Evolutionary conservation across 1,140 invertebrate genomes (phyloP).

Genomic region (Pectinophora gossypiella): DNA sequence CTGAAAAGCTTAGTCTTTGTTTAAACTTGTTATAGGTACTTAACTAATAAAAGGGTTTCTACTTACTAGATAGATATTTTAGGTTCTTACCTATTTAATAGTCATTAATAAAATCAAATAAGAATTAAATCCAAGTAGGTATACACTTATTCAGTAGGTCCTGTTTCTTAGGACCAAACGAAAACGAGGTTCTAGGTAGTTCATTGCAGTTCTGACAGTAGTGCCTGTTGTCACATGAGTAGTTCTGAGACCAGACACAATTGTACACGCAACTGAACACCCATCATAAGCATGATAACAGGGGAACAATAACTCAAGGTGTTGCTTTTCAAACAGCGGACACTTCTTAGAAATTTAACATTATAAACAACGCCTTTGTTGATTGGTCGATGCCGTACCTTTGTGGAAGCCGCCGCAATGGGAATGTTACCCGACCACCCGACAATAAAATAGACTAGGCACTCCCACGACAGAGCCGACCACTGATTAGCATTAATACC

Average conservation of each 20-base stretch:
- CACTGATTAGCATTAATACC: not conserved
- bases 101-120: too few relatives aligned
- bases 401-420: slow-evolving; percentile 9
- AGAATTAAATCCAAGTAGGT: too few relatives aligned
- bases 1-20: not conserved
- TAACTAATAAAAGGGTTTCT: too few relatives aligned
- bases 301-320: slow-evolving; percentile 12
- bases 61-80: too few relatives aligned
- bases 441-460: slow-evolving; percentile 6
- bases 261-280: slow-evolving; percentile 6
- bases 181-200: too few relatives aligned
- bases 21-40: too few relatives aligned
- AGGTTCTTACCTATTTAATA: too few relatives aligned
- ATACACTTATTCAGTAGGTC: too few relatives aligned
- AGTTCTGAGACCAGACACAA: not conserved
- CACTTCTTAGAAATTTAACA: slow-evolving; percentile 25
- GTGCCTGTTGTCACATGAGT: too few relatives aligned
- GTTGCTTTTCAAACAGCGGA: slow-evolving; percentile 19
- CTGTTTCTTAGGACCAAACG: too few relatives aligned
- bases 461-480: slow-evolving; percentile 1
- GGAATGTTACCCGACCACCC: slow-evolving; percentile 8
- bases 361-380: slow-evolving; percentile 28
- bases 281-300: slow-evolving; percentile 8
- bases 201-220: too few relatives aligned
- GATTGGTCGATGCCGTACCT: not conserved